Conservation (phyloP, 2,113 vertebrate genomes). For the Carassius auratus region DNA sequence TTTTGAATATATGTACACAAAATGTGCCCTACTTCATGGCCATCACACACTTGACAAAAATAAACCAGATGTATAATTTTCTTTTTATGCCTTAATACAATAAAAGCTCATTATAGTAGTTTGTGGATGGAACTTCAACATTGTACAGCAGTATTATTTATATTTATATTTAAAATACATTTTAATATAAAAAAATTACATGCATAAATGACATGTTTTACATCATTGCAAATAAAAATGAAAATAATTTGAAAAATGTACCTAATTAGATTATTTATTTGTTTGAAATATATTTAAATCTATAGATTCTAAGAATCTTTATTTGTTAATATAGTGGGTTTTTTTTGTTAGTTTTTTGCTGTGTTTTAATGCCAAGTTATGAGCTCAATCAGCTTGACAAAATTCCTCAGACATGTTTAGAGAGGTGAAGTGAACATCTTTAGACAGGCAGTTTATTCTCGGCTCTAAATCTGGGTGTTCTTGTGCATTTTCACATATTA, state of each 20-base stretch:
- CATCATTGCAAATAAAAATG: no score
- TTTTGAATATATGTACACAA: not conserved
- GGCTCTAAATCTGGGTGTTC: conserved; percentile 27
- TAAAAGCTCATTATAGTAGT: no score
- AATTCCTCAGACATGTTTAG: not conserved
- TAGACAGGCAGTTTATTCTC: not conserved
- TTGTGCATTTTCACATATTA: conserved; percentile 40
- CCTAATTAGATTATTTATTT: no score
- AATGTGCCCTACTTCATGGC: not conserved
- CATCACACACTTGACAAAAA: not conserved
- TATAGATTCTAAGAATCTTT: not conserved
- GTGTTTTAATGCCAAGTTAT: not conserved
- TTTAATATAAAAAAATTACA: no score
- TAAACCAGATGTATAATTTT: not conserved
- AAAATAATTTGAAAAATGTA: no score
- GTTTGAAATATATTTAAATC: no score
- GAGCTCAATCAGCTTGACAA: not conserved
- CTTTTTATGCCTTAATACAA: not conserved
- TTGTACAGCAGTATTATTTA: no score
- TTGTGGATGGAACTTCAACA: no score
- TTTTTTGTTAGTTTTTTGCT: not conserved
- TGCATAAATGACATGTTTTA: no score
- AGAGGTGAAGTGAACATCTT: conserved; percentile 8
- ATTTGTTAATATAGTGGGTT: not conserved
- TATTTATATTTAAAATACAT: no score